phyloP scores from a whole-genome alignment of 2,797 vertebrate genomes.

The Myotis planiceps region DNA sequence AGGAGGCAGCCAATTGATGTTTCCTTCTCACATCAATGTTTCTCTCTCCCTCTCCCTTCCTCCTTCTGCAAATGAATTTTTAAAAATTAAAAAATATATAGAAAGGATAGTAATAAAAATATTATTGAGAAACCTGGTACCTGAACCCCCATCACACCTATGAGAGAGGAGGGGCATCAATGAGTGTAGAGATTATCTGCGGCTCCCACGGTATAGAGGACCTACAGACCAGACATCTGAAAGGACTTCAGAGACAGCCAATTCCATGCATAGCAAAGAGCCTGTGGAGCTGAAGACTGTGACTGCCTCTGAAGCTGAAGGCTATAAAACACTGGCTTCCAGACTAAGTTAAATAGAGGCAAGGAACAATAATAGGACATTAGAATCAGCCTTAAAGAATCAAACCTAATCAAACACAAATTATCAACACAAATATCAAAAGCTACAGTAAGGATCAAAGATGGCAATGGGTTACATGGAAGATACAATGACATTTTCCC shows the following conservation, averaged over 20 bases:
- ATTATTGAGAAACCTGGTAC: neutral
- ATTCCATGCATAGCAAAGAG: neutral
- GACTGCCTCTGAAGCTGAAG: neutral
- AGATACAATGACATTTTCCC: too few species aligned
- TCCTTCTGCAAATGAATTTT: neutral
- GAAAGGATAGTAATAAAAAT: neutral
- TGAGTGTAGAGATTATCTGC: too few species aligned
- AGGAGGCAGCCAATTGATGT: neutral
- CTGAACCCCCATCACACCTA: too few species aligned
- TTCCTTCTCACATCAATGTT: neutral
- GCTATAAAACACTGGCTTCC: conserved; percentile 80
- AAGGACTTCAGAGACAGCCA: neutral
- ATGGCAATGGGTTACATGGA: too few species aligned
- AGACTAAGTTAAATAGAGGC: neutral
- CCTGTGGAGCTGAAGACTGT: neutral
- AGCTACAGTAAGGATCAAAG: neutral
- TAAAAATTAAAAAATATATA: neutral
- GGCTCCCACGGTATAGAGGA: accelerated
- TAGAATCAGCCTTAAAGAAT: neutral
- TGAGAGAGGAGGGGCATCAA: too few species aligned
- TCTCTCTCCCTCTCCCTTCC: neutral
- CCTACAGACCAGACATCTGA: neutral
- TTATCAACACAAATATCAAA: neutral
- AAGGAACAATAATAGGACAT: neutral
- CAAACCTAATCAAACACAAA: neutral